Base-by-base conservation (phyloP, 2,888 invertebrate genomes). In the Drosophila atripex region DNA sequence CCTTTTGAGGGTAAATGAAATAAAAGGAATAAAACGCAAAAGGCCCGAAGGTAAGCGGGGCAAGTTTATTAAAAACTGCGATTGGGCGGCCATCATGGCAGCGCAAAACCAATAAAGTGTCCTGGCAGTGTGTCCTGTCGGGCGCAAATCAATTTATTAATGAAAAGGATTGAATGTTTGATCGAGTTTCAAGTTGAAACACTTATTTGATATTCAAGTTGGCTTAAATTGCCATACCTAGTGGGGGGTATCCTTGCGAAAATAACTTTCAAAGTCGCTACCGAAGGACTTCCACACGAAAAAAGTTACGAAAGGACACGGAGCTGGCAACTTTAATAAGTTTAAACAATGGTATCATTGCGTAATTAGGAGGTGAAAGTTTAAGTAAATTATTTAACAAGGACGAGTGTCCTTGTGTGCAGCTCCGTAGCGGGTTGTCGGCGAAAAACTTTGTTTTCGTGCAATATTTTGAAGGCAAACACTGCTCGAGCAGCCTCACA, bases 261-360 rank as follows among this genome's bases (percentile, higher is more conserved):
- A 35, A 18, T n/a, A 35, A 35, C n/a, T 35, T 35, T 35, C 14
- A 14, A 35, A 35, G 35, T n/a, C 35, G 6, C 7, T 14, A 0
- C 35, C 7, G 14, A 35, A 35, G 14, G 35, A 35, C 35, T 14
- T 2, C 6, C 35, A 12, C 35, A n/a, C 35, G 12, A 35, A 35
- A 35, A 35, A n/a, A n/a, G 35, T n/a, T 35, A 0, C 5, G 5
- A 35, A 35, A 35, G 35, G 35, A 35, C 35, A 35, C 35, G 1
- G 32, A 32, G 12, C 12, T n/a, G 35, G 6, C 2, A 35, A 35
- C 6, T 35, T 35, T 6, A 35, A 18, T 8, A 39, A 39, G 39
- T 39, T 39, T 8, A 75, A 68, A 76, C 85, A 79, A 80, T 76
- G 78, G 45, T 61, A 28, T 12, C 3, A 61, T 78, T 70, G 66